Evolutionary conservation across 2,113 vertebrate genomes (phyloP).

Genomic region (Campylorhamphus procurvoides): DNA sequence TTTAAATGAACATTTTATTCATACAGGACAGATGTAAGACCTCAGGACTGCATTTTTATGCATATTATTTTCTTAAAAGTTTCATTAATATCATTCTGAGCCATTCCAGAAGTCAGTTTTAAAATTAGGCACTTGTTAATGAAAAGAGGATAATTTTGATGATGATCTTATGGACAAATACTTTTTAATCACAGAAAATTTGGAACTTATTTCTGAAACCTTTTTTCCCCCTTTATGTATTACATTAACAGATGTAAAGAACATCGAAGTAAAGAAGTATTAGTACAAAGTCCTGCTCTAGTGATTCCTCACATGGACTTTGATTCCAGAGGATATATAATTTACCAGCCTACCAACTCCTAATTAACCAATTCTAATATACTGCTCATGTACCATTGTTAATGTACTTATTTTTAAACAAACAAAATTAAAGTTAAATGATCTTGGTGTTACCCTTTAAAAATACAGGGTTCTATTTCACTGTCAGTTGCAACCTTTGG

Average conservation of each 20-base stretch:
- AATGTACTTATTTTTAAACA: background rate
- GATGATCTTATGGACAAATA: background rate
- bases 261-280: background rate
- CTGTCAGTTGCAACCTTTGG: background rate
- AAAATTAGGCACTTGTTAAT: background rate
- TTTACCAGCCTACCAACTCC: background rate
- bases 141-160: background rate
- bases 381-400: background rate
- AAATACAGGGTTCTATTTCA: background rate
- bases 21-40: background rate
- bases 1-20: background rate
- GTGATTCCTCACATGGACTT: background rate
- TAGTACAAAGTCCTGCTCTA: background rate
- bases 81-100: background rate
- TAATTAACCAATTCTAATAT: background rate
- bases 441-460: background rate
- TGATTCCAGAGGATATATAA: background rate
- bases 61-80: background rate
- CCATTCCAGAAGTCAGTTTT: background rate
- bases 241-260: background rate
- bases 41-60: background rate
- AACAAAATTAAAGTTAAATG: background rate
- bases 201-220: background rate
- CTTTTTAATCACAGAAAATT: background rate
- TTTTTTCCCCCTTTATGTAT: background rate